Conservation (phyloP, 2,888 invertebrate species). For the Macaria liturata region DNA sequence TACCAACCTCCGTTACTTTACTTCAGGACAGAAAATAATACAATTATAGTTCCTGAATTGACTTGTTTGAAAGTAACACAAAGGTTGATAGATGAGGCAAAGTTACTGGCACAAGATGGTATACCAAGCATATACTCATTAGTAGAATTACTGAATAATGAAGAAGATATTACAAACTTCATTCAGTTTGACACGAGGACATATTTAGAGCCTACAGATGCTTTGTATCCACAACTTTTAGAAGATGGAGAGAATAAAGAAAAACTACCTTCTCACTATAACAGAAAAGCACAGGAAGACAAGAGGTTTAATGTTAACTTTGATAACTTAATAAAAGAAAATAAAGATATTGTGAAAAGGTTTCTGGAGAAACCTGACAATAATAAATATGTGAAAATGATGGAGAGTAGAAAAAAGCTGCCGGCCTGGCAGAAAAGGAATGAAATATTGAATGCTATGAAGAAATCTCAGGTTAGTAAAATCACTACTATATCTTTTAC, state of each 20-base stretch:
- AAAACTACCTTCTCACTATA: conserved; percentile 85
- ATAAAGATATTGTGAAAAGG: conserved; percentile 84
- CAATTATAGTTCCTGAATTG: conserved; percentile 83
- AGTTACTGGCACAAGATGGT: conserved; percentile 85
- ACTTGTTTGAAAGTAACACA: conserved; percentile 86
- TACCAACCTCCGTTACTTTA: conserved; percentile 89
- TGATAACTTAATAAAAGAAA: conserved; percentile 83
- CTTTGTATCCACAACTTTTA: conserved; percentile 84
- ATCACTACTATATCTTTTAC: background rate
- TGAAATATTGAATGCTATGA: conserved; percentile 86
- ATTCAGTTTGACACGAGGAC: conserved; percentile 80
- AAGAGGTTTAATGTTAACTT: conserved; percentile 76
- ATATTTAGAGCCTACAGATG: conserved; percentile 80
- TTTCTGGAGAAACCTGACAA: conserved; percentile 85
- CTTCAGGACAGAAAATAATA: conserved; percentile 84
- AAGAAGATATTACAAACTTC: conserved; percentile 85
- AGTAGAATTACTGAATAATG: conserved; percentile 87
- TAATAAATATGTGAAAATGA: conserved; percentile 86
- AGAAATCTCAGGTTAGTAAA: conserved; percentile 80
- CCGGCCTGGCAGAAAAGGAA: conserved; percentile 89
- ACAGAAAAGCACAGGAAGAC: conserved; percentile 83
- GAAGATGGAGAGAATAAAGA: conserved; percentile 57
- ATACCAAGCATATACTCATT: conserved; percentile 89
- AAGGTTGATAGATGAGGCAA: conserved; percentile 87
- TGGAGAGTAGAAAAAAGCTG: conserved; percentile 84